Evolutionary conservation across 2,797 vertebrate genomes (phyloP), one percentile per base, ranked within the genome.

Genomic region (Galagoides demidoff): DNA sequence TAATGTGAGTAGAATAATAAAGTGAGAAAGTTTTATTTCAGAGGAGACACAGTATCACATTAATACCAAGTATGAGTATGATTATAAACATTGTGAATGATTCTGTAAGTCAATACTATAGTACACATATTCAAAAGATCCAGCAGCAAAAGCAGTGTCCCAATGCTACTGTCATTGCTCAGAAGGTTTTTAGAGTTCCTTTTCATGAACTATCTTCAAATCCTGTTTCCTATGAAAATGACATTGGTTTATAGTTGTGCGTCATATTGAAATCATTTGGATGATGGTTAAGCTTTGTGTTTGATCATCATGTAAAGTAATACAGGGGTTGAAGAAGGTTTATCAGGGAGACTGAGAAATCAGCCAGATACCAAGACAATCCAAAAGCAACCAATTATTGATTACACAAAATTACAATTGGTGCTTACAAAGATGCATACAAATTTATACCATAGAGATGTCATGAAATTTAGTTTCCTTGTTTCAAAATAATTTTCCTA

Each of bases 181-280:
- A 59, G 64, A 83, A 57, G 17, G 23, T 79, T 91, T 95, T 55
- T 45, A n/a, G 10, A 89, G 29, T 93, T 95, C 4, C 29, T 94
- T 12, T 92, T 74, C 55, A 74, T 81, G 31, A 95, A 78, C 12
- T 43, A 8, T 76, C 49, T 92, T 95, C 23, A 94, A 66, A 55
- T 93, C 25, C 45, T 92, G 22, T 81, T 94, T 59, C 94, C n/a
- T 87, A 70, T 85, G 90, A 96, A 90, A 95, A 92, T 87, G 45
- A 89, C 31, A 77, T 64, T 96, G 61, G 23, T 34, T 94, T 92
- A 64, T 59, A 77, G 23, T 73, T n/a, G 57, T 34, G 88, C 14
- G 83, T 95, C 37, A 45, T 49, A 59, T 59, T 83, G 34, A 92
- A 94, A 84, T 95, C 27, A n/a, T 31, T 84, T 81, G 87, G 84